phyloP scores from a whole-genome alignment of 2,113 vertebrate species.

The Anseranas semipalmata region DNA sequence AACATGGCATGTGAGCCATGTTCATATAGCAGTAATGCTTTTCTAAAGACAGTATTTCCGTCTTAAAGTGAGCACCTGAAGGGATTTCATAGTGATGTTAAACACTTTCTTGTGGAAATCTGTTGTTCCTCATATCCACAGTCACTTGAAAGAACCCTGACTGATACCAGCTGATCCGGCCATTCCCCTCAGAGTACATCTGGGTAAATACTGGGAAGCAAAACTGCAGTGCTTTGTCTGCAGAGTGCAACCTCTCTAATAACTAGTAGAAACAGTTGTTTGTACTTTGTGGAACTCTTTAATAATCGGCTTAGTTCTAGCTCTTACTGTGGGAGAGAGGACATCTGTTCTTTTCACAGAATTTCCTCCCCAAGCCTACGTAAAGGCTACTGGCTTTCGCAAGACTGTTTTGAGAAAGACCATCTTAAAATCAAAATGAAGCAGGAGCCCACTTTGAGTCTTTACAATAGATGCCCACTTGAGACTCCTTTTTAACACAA shows the following conservation, averaged over 20 bases:
- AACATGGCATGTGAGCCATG: neutral
- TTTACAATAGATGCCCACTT: neutral
- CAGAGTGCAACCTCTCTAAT: neutral
- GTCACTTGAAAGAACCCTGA: neutral
- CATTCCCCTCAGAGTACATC: neutral
- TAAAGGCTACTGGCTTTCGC: neutral
- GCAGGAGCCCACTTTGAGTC: neutral
- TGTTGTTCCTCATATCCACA: neutral
- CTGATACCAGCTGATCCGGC: neutral
- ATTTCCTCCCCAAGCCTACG: neutral
- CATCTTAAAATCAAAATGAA: neutral
- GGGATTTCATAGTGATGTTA: neutral
- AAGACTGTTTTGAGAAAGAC: neutral
- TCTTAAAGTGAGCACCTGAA: neutral
- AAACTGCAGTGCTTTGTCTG: neutral
- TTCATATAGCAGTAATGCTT: neutral
- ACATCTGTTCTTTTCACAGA: neutral
- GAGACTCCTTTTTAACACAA: neutral
- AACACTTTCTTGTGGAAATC: neutral
- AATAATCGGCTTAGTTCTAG: neutral
- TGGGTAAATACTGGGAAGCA: fast-evolving
- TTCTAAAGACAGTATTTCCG: neutral
- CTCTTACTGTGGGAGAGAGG: neutral
- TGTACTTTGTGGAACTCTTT: neutral
- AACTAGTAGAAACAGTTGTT: neutral